phyloP scores from a whole-genome alignment of 1,140 invertebrate genomes.

The Trypoxylus dichotomus region DNA sequence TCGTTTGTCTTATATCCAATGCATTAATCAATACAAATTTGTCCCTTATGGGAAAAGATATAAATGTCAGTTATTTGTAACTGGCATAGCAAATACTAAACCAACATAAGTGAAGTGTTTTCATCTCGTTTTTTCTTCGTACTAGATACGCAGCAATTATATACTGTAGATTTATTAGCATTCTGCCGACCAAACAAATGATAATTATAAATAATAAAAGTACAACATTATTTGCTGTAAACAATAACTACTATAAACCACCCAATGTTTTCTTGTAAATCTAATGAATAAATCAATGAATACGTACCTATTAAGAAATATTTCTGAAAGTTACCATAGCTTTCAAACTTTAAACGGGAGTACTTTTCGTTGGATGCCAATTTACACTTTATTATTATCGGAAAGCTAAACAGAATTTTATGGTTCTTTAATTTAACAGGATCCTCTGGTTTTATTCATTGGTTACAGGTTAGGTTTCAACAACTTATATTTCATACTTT shows the following conservation, averaged over 20 bases:
- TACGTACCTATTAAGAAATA: not conserved
- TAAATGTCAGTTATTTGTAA: constrained; percentile 29
- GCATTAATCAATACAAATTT: not conserved
- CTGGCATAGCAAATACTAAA: not conserved
- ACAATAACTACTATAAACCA: constrained; percentile 32
- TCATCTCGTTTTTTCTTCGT: not conserved
- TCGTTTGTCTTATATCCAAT: not conserved
- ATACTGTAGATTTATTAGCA: constrained; percentile 11
- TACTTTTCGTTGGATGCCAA: not conserved
- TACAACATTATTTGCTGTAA: constrained; percentile 26
- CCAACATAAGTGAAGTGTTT: not conserved
- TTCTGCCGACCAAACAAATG: constrained; percentile 33
- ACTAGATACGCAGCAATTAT: not conserved
- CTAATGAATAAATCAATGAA: constrained; percentile 34
- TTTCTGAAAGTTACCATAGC: not conserved
- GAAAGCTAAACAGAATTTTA: not conserved
- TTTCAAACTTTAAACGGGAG: not conserved
- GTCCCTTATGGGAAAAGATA: not conserved
- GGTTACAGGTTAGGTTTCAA: too few relatives aligned
- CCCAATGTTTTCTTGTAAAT: constrained; percentile 30
- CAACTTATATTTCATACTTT: too few relatives aligned
- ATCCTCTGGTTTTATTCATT: too few relatives aligned
- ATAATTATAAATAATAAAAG: constrained; percentile 38
- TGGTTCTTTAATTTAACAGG: too few relatives aligned
- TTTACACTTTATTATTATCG: not conserved